These are phyloP conservation scores for Thera obeliscata DNA, from an alignment of 2,888 invertebrate genomes.

Conservation along the genomic window DNA sequence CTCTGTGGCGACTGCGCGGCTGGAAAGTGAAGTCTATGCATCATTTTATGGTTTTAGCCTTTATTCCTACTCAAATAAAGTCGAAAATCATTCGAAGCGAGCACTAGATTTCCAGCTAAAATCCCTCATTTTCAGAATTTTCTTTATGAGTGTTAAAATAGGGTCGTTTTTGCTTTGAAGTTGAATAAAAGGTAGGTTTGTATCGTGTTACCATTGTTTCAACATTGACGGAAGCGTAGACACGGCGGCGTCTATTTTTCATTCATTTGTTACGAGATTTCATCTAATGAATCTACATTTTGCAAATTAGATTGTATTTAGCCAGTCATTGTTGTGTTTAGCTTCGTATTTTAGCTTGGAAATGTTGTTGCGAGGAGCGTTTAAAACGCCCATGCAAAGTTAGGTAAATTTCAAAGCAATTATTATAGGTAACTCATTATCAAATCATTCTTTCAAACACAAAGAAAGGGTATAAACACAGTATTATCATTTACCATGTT, in stretches of 20 bases:
- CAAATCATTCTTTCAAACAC: no score
- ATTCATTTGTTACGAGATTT: constrained; percentile 59
- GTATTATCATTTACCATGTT: no score
- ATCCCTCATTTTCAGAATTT: constrained; percentile 24
- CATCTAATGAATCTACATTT: constrained; percentile 44
- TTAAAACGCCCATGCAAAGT: no score
- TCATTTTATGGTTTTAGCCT: constrained; percentile 42
- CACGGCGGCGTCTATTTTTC: constrained; percentile 66
- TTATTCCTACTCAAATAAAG: constrained; percentile 43
- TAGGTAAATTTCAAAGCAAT: no score
- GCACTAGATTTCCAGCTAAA: constrained; percentile 34
- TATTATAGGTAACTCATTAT: no score
- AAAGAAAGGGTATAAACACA: no score
- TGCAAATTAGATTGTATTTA: constrained; percentile 20
- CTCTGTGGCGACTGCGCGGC: constrained; percentile 69
- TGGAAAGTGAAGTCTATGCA: constrained; percentile 42
- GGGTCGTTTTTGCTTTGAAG: constrained; percentile 41
- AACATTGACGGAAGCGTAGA: constrained; percentile 70
- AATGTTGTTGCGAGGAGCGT: background rate
- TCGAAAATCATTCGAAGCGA: constrained; percentile 45
- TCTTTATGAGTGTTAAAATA: constrained; percentile 31
- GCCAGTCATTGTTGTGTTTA: constrained; percentile 1
- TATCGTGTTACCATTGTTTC: constrained; percentile 59
- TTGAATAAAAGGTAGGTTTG: constrained; percentile 19
- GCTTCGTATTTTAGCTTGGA: background rate